phyloP scores from a whole-genome alignment of 37 sponge, comb jelly and placozoan species.

The Diacarnus erythraeanus region DNA sequence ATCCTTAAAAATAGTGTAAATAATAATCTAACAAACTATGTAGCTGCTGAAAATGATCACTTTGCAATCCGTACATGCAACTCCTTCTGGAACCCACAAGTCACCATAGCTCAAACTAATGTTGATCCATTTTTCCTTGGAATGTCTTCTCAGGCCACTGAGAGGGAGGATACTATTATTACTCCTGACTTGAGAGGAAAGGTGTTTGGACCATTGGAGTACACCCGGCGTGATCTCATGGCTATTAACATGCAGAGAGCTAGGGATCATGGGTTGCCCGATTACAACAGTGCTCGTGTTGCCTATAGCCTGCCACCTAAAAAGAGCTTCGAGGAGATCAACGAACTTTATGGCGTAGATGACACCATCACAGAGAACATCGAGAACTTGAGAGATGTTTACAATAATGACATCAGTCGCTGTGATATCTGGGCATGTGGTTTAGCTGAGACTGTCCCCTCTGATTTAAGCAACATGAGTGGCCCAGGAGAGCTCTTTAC shows the following conservation, averaged over 20 bases:
- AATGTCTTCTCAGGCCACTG: constrained; percentile 78
- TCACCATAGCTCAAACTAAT: constrained; percentile 56
- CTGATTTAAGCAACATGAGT: neutral
- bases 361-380: constrained; percentile 48
- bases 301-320: constrained; percentile 68
- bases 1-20: too few relatives aligned
- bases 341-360: constrained; percentile 70
- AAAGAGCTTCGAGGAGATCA: constrained; percentile 67
- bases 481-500: constrained; percentile 92
- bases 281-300: constrained; percentile 82
- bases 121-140: constrained; percentile 81
- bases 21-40: neutral
- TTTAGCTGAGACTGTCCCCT: constrained; percentile 76
- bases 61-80: constrained; percentile 91
- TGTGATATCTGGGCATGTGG: constrained; percentile 96
- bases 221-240: constrained; percentile 92
- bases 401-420: constrained; percentile 73
- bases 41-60: neutral
- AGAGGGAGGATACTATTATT: constrained; percentile 90
- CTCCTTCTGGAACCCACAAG: constrained; percentile 89
- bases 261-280: constrained; percentile 93
- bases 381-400: constrained; percentile 78
- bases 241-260: constrained; percentile 94
- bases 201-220: constrained; percentile 92
- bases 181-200: constrained; percentile 88